Percentiles rank a stretch among this genome's conserved stretches.
Evolutionary conservation across 2,888 invertebrate species (phyloP).

Genomic region (Halictus ligatus): DNA sequence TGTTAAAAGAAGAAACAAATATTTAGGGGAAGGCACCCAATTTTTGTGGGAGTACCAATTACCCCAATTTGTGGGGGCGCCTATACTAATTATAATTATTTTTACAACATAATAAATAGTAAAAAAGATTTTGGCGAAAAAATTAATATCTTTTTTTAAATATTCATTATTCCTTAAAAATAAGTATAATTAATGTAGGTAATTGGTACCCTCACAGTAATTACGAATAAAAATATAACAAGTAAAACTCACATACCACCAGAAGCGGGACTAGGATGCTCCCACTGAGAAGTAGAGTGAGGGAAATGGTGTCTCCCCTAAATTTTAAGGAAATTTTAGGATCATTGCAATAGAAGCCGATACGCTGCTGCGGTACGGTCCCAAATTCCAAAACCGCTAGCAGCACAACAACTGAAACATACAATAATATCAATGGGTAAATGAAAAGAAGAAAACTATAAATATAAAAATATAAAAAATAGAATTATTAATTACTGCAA

Average conservation of each 20-base stretch:
- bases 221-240: not conserved
- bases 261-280: constrained; percentile 87
- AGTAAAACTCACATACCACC: constrained; percentile 83
- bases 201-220: not conserved
- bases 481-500: too few species aligned
- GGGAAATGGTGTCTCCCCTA: constrained; percentile 89
- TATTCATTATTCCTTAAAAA: too few species aligned
- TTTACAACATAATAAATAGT: too few species aligned
- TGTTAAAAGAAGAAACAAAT: too few species aligned
- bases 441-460: not conserved
- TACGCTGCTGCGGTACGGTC: constrained; percentile 87
- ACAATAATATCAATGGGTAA: not conserved
- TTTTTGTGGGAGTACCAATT: too few species aligned
- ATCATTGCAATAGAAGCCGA: constrained; percentile 90
- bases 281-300: constrained; percentile 85
- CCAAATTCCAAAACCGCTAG: constrained; percentile 88
- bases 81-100: too few species aligned
- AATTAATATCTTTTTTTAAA: too few species aligned
- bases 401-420: constrained; percentile 86
- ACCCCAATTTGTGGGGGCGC: too few species aligned
- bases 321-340: constrained; percentile 89
- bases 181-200: too few species aligned
- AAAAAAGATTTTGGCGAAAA: too few species aligned
- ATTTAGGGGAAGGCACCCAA: too few species aligned
- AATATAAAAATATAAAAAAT: too few species aligned